Conservation (phyloP, 2,797 vertebrate genomes). For the Myotis myotis region DNA sequence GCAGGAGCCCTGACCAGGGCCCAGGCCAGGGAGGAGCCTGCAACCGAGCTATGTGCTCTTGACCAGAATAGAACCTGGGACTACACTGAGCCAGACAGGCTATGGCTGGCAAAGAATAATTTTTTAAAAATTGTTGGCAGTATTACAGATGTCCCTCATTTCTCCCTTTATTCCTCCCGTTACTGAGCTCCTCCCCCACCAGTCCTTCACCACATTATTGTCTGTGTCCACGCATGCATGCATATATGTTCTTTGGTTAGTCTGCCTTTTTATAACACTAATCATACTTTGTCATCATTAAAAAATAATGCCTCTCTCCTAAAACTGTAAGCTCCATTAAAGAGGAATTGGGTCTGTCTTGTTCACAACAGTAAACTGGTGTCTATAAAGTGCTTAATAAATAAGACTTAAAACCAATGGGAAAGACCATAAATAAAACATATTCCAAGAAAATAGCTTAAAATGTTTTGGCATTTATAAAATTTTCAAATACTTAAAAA, state of each 20-base stretch:
- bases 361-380: not conserved
- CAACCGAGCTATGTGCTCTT: not conserved
- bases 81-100: not conserved
- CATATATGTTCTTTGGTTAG: not conserved
- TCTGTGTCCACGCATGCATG: not conserved
- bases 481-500: not conserved
- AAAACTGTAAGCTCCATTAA: not conserved
- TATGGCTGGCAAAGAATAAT: not conserved
- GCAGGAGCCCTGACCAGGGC: not conserved
- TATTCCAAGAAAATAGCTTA: not conserved
- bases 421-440: not conserved
- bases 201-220: not conserved
- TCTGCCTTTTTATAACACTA: not conserved
- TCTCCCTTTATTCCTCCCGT: not conserved
- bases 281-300: not conserved
- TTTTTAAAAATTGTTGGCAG: not conserved
- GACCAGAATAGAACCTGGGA: not conserved
- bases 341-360: not conserved
- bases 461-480: not conserved
- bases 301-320: not conserved
- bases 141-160: not conserved
- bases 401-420: not conserved
- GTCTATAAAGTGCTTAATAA: not conserved
- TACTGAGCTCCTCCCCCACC: not conserved
- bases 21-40: too few relatives aligned